These are phyloP conservation scores for Heliconius cydno DNA, from an alignment of 2,888 invertebrate species.

Conservation along the genomic window DNA sequence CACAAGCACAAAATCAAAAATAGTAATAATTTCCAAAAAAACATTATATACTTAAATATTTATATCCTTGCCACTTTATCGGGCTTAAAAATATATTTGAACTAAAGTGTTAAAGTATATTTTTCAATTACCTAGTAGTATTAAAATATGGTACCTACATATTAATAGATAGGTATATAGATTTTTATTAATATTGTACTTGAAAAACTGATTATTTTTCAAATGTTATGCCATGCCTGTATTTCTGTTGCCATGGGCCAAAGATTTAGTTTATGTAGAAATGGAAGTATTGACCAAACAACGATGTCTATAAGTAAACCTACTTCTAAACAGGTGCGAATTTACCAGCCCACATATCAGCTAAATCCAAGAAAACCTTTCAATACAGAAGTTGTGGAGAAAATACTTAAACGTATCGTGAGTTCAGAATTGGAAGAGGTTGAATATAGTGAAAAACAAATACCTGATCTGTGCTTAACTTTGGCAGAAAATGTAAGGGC, in stretches of 20 bases:
- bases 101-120: background rate
- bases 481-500: constrained; percentile 84
- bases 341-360: constrained; percentile 86
- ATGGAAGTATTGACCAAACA: constrained; percentile 61
- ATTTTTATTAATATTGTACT: background rate
- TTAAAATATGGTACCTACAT: background rate
- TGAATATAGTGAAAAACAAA: constrained; percentile 84
- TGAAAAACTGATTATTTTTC: background rate
- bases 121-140: background rate
- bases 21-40: constrained; percentile 51
- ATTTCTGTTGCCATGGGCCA: background rate
- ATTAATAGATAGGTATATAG: background rate
- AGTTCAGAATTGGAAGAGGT: constrained; percentile 84
- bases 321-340: constrained; percentile 69
- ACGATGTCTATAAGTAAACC: constrained; percentile 63
- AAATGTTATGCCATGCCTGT: background rate
- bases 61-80: background rate
- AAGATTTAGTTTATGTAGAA: background rate
- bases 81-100: background rate
- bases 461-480: constrained; percentile 82
- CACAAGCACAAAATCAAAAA: constrained; percentile 57
- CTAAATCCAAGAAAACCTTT: constrained; percentile 86
- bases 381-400: constrained; percentile 84
- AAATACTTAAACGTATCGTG: constrained; percentile 83
- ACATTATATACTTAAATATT: background rate